Conservation (phyloP, 37 sponge, comb jelly and placozoan species). For the Dysidea cf. avara region DNA sequence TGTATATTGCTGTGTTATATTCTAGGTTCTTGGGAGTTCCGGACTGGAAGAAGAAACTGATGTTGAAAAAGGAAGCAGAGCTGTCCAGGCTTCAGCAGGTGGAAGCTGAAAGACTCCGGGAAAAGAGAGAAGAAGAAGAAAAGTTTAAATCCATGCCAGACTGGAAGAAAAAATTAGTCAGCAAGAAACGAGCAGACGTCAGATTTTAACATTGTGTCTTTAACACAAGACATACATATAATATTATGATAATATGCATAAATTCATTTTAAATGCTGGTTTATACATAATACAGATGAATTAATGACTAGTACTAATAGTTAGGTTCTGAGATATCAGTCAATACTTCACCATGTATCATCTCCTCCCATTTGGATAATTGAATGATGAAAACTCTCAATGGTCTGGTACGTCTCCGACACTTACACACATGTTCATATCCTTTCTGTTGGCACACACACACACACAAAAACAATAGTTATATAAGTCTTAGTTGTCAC, state of each 20-base stretch:
- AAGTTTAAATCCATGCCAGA: constrained; percentile 80
- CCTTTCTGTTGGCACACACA: constrained; percentile 59
- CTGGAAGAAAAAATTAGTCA: constrained; percentile 77
- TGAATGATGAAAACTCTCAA: constrained; percentile 59
- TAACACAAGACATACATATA: too few relatives aligned
- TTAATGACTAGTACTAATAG: constrained; percentile 1
- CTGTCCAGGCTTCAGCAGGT: constrained; percentile 12
- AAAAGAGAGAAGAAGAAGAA: constrained; percentile 31
- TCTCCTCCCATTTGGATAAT: constrained; percentile 69
- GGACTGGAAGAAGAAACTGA: constrained; percentile 69
- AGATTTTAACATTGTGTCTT: too few relatives aligned
- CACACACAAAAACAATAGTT: background rate
- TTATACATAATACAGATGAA: too few relatives aligned
- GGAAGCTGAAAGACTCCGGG: constrained; percentile 15
- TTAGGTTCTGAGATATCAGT: constrained; percentile 52
- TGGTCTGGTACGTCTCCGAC: constrained; percentile 61
- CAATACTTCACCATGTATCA: constrained; percentile 31
- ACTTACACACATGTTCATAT: constrained; percentile 43
- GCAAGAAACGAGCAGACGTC: constrained; percentile 37
- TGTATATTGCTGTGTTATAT: too few relatives aligned
- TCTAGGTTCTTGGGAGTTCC: constrained; percentile 39
- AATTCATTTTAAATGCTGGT: too few relatives aligned
- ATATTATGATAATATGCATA: too few relatives aligned
- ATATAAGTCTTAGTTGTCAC: too few relatives aligned
- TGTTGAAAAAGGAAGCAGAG: constrained; percentile 53